Evolutionary conservation across 2,888 invertebrate genomes (phyloP).

Genomic region (Cryptocheilus praepositus): DNA sequence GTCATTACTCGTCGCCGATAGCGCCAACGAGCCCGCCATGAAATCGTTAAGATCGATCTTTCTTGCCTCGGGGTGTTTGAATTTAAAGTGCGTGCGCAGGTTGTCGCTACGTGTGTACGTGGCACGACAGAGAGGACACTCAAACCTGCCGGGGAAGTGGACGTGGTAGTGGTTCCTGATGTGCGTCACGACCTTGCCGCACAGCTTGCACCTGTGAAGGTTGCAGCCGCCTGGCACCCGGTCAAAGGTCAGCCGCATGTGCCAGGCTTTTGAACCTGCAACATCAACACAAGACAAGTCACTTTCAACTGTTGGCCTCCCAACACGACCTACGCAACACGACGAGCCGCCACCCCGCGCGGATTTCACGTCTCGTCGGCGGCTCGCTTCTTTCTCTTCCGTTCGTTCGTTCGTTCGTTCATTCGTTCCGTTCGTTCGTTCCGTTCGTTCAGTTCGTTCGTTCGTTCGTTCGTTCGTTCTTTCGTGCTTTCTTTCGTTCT

Average conservation of each 20-base stretch:
- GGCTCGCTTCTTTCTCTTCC: slow-evolving; percentile 27
- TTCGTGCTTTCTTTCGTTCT: background rate
- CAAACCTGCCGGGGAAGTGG: slow-evolving; percentile 94
- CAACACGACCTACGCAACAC: slow-evolving; percentile 55
- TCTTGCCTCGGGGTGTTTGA: slow-evolving; percentile 93
- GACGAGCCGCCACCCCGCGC: slow-evolving; percentile 52
- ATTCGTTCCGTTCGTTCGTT: background rate
- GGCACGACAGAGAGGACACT: slow-evolving; percentile 93
- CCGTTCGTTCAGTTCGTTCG: background rate
- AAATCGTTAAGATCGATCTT: slow-evolving; percentile 84
- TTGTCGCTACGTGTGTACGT: slow-evolving; percentile 95
- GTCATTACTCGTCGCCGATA: slow-evolving; percentile 76
- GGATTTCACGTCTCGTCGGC: slow-evolving; percentile 32
- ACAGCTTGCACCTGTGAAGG: slow-evolving; percentile 95
- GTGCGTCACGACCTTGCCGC: slow-evolving; percentile 96
- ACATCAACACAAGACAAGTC: slow-evolving; percentile 79
- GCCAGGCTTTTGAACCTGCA: slow-evolving; percentile 96
- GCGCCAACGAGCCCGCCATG: slow-evolving; percentile 78
- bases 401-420: background rate
- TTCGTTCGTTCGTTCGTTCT: background rate
- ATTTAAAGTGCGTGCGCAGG: slow-evolving; percentile 94
- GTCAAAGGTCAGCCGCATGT: slow-evolving; percentile 96
- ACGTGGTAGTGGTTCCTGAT: slow-evolving; percentile 96
- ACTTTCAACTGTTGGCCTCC: slow-evolving; percentile 72
- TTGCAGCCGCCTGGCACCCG: slow-evolving; percentile 94